Evolutionary conservation across 2,888 invertebrate genomes (phyloP).

Genomic region (Strigamia crassipes): DNA sequence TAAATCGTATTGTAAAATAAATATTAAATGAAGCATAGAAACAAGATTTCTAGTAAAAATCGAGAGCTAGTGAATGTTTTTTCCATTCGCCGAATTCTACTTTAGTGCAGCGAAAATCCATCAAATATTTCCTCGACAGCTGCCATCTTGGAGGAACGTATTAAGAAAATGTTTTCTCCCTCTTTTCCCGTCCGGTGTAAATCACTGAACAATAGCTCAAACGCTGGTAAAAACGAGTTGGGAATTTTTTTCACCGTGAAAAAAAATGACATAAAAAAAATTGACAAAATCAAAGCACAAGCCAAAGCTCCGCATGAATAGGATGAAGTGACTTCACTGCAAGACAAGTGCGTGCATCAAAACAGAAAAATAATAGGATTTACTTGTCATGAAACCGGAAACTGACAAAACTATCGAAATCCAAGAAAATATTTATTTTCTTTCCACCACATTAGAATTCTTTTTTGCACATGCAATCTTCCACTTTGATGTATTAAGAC

Average conservation of each 20-base stretch:
- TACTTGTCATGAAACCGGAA: conserved; percentile 22
- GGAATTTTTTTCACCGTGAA: not conserved
- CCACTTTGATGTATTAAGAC: not conserved
- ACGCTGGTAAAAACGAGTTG: not conserved
- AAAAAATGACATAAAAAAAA: not conserved
- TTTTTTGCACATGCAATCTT: not conserved
- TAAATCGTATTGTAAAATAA: too few species aligned
- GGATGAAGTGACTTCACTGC: conserved; percentile 22
- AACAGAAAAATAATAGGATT: conserved; percentile 39
- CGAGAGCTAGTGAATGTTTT: not conserved
- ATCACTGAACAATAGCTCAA: conserved; percentile 13
- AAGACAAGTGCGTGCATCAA: conserved; percentile 28
- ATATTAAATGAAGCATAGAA: too few species aligned
- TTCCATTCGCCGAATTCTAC: not conserved
- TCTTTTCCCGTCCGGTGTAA: conserved; percentile 19
- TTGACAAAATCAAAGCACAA: conserved; percentile 30
- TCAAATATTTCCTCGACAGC: conserved; percentile 33
- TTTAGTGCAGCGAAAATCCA: not conserved
- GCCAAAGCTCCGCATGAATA: conserved; percentile 6
- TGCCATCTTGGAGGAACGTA: conserved; percentile 17
- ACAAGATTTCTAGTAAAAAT: not conserved
- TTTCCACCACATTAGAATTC: too few species aligned
- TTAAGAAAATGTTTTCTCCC: conserved; percentile 35
- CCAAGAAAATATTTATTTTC: too few species aligned
- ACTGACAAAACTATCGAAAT: conserved; percentile 7